A percentile compares a stretch with the other conserved stretches of the same genome.
phyloP scores from a whole-genome alignment of 2,888 invertebrate genomes.

The Eupeodes luniger region DNA sequence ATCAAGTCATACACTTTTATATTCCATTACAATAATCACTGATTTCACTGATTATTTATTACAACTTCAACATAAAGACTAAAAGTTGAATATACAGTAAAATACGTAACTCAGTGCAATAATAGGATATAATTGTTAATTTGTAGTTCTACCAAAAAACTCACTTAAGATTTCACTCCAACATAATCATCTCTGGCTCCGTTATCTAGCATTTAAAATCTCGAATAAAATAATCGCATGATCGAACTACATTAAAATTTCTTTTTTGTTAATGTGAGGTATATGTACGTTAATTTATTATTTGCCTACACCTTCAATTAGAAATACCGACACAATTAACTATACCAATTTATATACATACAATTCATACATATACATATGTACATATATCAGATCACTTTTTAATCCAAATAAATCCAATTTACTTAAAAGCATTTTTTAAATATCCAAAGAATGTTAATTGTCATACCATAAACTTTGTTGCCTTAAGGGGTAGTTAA shows the following conservation, averaged over 20 bases:
- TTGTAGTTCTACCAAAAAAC: too few relatives aligned
- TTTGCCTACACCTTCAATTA: neutral
- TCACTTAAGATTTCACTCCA: too few relatives aligned
- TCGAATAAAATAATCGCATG: neutral
- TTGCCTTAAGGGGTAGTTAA: constrained; percentile 22
- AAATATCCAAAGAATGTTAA: constrained; percentile 35
- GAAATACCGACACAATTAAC: neutral
- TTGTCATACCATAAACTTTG: constrained; percentile 3
- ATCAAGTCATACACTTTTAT: too few relatives aligned
- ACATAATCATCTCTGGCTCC: too few relatives aligned
- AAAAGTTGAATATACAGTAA: too few relatives aligned
- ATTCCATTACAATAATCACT: too few relatives aligned
- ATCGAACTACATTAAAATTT: neutral
- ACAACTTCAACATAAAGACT: too few relatives aligned
- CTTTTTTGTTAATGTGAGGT: neutral
- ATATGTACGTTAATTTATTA: neutral
- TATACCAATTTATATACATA: neutral
- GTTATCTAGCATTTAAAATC: too few relatives aligned
- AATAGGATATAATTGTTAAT: too few relatives aligned
- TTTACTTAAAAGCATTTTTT: constrained; percentile 16
- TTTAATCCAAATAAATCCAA: neutral
- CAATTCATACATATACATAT: neutral
- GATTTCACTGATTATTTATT: too few relatives aligned
- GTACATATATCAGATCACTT: neutral
- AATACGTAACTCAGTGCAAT: too few relatives aligned